Evolutionary conservation across 2,888 invertebrate genomes (phyloP).

Genomic region (Monochamus alternatus): DNA sequence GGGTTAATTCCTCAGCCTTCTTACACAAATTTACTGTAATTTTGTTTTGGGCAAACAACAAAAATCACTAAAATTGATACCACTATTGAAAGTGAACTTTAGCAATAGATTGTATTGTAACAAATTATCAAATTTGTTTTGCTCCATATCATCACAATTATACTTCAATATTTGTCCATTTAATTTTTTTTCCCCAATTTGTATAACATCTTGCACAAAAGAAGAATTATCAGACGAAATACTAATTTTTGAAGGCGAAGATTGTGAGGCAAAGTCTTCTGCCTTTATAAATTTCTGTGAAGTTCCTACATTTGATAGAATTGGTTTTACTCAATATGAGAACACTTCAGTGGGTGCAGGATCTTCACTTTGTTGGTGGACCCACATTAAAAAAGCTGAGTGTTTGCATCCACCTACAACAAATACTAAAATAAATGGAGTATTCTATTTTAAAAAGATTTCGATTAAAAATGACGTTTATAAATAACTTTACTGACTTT

Average conservation of each 20-base stretch:
- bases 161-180: background rate
- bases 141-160: background rate
- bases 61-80: constrained; percentile 27
- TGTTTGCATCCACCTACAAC: constrained; percentile 34
- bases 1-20: constrained; percentile 25
- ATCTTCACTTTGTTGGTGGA: too few species aligned
- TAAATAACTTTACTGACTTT: too few species aligned
- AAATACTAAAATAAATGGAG: background rate
- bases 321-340: too few species aligned
- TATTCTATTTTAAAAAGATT: background rate
- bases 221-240: constrained; percentile 11
- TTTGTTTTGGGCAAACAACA: constrained; percentile 19
- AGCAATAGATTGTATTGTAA: background rate
- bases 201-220: constrained; percentile 6
- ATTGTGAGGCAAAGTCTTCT: constrained; percentile 14
- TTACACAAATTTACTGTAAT: background rate
- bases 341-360: too few species aligned
- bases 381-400: constrained; percentile 38
- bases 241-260: background rate
- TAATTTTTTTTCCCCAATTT: background rate
- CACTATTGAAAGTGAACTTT: constrained; percentile 21
- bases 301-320: constrained; percentile 38
- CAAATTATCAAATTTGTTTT: background rate
- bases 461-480: background rate
- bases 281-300: constrained; percentile 8